Base-by-base conservation (phyloP, 1,140 invertebrate genomes). In the Oreohelix idahoensis region DNA sequence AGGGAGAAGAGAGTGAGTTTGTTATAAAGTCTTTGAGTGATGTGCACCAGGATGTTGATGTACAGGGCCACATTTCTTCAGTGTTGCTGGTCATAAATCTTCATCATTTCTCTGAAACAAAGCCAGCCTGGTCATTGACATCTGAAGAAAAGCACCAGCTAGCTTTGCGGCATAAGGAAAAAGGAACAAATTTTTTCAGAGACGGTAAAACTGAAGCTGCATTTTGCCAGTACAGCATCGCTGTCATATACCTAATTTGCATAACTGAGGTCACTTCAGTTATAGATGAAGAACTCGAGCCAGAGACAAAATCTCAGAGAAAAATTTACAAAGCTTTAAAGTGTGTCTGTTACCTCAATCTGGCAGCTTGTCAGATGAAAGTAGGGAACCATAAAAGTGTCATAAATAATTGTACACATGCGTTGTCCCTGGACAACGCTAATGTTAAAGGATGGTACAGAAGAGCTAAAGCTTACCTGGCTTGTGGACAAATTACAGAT, bases 321-420 rank as follows among this genome's bases (percentile, higher is more conserved):
- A 58, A 73, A 32, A 75, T 85, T 26, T 85, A 83, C 58, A 79
- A 83, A 17, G 51, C 79, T 17, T 79, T 90, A 17, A 84, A 81
- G 49, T 81, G 80, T 42, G 84, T 88, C 36, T 89, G 89, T 71
- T 89, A 90, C 70, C 81, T 89, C 39, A 91, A 91, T 76, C 77
- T 91, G 69, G 89, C 89, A 17, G 87, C 87, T 5, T 90, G 88
- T 32, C 94, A 95, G 89, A 91, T 96, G 38, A 96, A 95, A 88
- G 84, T 94, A 11, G 93, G 94, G 63, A 93, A 94, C 63, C 95
- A 94, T 88, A 38, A 92, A 0, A 90, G 93, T 38, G 95, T 95
- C 8, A 88, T 95, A 36, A 73, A 91, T 2, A 95, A 96, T 88
- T 95, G 94, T 84, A 93, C 95, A 53, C 86, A 91, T 63, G 95